phyloP scores from a whole-genome alignment of 2,888 invertebrate species.

The Drosophila fungiperda region DNA sequence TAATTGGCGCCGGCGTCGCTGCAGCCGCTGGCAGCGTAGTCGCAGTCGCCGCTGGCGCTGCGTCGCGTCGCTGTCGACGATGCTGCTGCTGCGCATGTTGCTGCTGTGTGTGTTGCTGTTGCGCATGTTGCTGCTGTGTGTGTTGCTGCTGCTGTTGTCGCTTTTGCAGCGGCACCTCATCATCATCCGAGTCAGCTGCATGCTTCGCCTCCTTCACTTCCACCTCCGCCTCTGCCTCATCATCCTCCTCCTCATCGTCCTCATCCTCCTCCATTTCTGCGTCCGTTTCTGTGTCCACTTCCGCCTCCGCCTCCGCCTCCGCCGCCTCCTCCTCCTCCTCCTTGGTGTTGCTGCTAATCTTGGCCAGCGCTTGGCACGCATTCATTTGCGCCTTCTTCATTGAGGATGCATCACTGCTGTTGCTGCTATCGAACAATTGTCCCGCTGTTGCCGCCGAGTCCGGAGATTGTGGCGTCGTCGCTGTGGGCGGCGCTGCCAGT shows the following conservation, averaged over 20 bases:
- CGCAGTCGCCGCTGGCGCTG: constrained; percentile 27
- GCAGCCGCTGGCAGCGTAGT: constrained; percentile 13
- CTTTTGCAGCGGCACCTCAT: constrained; percentile 61
- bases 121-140: constrained; percentile 28
- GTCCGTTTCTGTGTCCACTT: neutral
- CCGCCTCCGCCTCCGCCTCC: constrained; percentile 4
- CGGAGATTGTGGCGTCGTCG: constrained; percentile 80
- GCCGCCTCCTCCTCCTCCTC: constrained; percentile 24
- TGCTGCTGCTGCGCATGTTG: constrained; percentile 19
- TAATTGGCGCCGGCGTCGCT: constrained; percentile 28
- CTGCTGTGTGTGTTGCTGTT: constrained; percentile 41
- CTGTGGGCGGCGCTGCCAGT: constrained; percentile 73
- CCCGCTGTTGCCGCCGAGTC: constrained; percentile 82
- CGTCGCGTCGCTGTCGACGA: constrained; percentile 33
- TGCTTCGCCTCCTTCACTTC: constrained; percentile 15
- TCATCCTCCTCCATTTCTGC: constrained; percentile 18
- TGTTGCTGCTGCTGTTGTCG: constrained; percentile 51
- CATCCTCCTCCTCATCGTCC: constrained; percentile 33
- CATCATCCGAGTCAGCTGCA: constrained; percentile 44
- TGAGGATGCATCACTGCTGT: constrained; percentile 81
- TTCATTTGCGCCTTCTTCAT: constrained; percentile 82
- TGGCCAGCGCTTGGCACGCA: constrained; percentile 78
- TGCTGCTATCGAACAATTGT: constrained; percentile 83
- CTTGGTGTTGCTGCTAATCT: constrained; percentile 57
- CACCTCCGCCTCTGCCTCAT: constrained; percentile 17